Evolutionary conservation across 2,113 vertebrate genomes (phyloP), one percentile per base, ranked within the genome.

Genomic region (Corydoras maculifer): DNA sequence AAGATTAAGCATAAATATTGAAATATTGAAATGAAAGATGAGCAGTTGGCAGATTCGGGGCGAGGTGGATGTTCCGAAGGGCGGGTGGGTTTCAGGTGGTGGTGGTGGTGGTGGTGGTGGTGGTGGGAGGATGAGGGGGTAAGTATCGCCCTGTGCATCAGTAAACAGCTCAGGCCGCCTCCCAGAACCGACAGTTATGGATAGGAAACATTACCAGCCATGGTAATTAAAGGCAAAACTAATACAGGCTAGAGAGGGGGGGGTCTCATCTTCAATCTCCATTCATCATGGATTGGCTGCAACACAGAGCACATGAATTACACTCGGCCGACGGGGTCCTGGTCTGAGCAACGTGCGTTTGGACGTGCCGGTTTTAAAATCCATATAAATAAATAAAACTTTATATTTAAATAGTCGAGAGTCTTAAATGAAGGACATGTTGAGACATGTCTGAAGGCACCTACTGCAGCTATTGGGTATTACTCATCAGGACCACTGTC

Each of bases 191-290:
- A 92, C 91, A 92, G 92, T 93, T 93, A 93, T 91, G 88, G 93
- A 94, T 92, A 93, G 90, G 90, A 93, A 91, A 86, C 90, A 93
- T 93, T 93, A 93, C 86, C 65, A 88, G 83, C 86, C 85, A 82
- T 86, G 79, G 92, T 94, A 94, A 94, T 93, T 93, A 94, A 92
- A 91, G 90, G 83, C 91, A 92, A 91, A 94, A 92, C 90, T 93
- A 94, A 93, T 90, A 91, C 89, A 89, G 88, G 87, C 88, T 87
- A 81, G 86, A 75, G 57, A 50, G 62, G 58, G 89, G 87, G 86
- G 85, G 90, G 86, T 87, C 91, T 86, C 85, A 81, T 78, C 82
- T 82, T 85, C 83, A 83, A 90, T 91, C 89, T 91, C 81, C 81
- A 93, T 93, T 92, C 89, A 92, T 93, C 92, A 92, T 69, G 68